Conservation (phyloP, 2,113 vertebrate genomes). For the Pachycephala philippinensis region DNA sequence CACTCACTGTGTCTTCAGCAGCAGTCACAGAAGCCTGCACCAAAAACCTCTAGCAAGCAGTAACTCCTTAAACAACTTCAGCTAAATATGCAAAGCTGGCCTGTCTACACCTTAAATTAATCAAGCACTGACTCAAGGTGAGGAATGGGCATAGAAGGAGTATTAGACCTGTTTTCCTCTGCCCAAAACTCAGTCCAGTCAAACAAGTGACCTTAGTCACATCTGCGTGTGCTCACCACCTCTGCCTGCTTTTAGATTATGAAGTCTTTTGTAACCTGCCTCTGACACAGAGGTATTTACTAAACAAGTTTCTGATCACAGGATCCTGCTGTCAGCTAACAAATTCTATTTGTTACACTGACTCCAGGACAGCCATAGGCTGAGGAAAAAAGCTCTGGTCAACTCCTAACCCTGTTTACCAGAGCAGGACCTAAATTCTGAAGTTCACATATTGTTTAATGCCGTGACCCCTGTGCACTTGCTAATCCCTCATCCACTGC, state of each 20-base stretch:
- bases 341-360: neutral
- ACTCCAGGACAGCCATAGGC: neutral
- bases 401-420: neutral
- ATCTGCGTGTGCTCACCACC: neutral
- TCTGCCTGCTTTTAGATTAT: neutral
- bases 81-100: neutral
- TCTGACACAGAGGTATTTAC: neutral
- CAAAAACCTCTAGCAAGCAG: neutral
- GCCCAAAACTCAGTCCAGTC: neutral
- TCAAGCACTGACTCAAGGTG: neutral
- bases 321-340: neutral
- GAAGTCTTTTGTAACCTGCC: neutral
- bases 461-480: neutral
- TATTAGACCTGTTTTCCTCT: neutral
- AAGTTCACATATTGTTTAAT: conserved; percentile 39
- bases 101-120: neutral
- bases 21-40: neutral
- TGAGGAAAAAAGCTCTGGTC: neutral
- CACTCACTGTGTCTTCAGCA: neutral
- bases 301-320: neutral
- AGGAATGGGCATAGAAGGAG: neutral
- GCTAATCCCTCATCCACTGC: conserved; percentile 26
- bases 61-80: neutral
- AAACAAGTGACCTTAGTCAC: neutral
- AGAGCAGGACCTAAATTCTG: neutral